Percentiles rank a stretch among this genome's conserved stretches.
Evolutionary conservation across 1,140 invertebrate species (phyloP).

Genomic region (Philaenus spumarius): DNA sequence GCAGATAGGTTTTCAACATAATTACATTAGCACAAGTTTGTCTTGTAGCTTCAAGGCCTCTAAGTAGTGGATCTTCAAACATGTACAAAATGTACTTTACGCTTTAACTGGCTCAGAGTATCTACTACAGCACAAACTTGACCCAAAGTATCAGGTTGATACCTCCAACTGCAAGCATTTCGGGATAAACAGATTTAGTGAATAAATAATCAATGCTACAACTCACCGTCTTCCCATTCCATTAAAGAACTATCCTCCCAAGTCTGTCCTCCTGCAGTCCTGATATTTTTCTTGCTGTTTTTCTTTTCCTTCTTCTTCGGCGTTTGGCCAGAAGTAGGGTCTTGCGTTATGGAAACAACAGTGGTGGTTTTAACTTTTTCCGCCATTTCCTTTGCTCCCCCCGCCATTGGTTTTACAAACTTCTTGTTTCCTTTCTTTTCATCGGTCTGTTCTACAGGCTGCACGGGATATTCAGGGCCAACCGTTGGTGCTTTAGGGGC

Average conservation of each 20-base stretch:
- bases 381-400: slow-evolving; percentile 25
- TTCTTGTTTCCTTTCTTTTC: slow-evolving; percentile 19
- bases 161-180: too few species aligned
- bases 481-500: slow-evolving; percentile 14
- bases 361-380: slow-evolving; percentile 24
- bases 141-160: too few species aligned
- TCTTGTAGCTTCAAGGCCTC: too few species aligned
- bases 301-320: slow-evolving; percentile 44
- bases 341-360: slow-evolving; percentile 1
- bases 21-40: too few species aligned
- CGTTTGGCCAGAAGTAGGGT: slow-evolving; percentile 21
- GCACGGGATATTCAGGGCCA: slow-evolving; percentile 7
- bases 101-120: too few species aligned
- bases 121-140: too few species aligned
- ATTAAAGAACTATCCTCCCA: slow-evolving; percentile 90
- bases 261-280: slow-evolving; percentile 84
- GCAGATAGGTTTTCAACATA: too few species aligned
- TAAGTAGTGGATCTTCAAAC: too few species aligned
- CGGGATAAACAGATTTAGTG: too few species aligned
- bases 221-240: slow-evolving; percentile 82
- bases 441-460: slow-evolving; percentile 18
- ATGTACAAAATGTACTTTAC: too few species aligned
- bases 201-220: not conserved
- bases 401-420: not conserved
- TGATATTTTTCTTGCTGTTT: slow-evolving; percentile 54